These are phyloP conservation scores for Mustela lutreola DNA, from an alignment of 2,113 vertebrate genomes.

Conservation along the genomic window DNA sequence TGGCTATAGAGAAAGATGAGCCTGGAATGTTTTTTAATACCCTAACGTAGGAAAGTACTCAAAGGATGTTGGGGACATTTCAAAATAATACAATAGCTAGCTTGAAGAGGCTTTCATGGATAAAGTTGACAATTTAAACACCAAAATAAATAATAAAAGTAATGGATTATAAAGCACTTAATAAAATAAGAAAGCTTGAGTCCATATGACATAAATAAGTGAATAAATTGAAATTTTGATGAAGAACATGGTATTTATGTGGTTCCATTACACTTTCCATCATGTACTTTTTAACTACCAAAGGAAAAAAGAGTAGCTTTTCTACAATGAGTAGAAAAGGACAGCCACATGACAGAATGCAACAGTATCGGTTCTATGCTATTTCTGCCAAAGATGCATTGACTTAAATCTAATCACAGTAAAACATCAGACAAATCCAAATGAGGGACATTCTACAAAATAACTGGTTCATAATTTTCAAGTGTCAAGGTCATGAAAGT, in stretches of 20 bases:
- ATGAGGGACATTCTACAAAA: not conserved
- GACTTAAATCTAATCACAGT: not conserved
- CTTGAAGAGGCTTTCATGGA: not conserved
- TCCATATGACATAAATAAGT: not conserved
- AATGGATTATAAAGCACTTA: slow-evolving; percentile 12
- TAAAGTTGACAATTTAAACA: not conserved
- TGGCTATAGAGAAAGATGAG: not conserved
- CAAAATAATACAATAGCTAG: not conserved
- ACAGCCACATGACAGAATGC: not conserved
- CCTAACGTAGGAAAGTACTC: not conserved
- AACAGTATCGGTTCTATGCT: not conserved
- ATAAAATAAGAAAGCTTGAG: not conserved
- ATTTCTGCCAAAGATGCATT: not conserved
- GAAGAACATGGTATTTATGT: not conserved
- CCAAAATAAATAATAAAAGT: slow-evolving; percentile 17
- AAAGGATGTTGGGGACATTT: not conserved
- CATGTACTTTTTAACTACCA: not conserved
- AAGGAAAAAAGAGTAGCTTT: not conserved
- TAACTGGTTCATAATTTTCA: not conserved
- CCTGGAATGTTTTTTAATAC: not conserved
- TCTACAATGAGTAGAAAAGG: not conserved
- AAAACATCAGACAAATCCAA: not conserved
- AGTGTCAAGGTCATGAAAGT: not conserved
- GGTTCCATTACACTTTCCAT: not conserved
- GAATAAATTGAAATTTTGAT: not conserved